Percentiles rank a stretch among this genome's conserved stretches.
These are phyloP conservation scores for Danaus melanippus DNA, from an alignment of 1,140 invertebrate species.

Conservation along the genomic window DNA sequence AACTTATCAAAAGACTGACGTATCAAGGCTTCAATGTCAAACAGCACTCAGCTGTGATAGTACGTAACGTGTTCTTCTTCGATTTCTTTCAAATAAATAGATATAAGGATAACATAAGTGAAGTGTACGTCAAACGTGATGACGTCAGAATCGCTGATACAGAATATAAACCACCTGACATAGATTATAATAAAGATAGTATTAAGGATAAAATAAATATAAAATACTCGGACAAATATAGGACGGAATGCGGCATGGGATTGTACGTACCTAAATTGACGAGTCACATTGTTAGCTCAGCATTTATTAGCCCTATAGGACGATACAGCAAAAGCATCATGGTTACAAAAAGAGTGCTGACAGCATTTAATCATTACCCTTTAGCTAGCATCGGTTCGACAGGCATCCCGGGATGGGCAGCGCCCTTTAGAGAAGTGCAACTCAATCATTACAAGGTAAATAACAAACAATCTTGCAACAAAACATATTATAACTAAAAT, in stretches of 20 bases:
- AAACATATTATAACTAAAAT: no score
- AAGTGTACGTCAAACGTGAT: slow-evolving; percentile 54
- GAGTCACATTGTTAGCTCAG: slow-evolving; percentile 69
- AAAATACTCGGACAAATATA: slow-evolving; percentile 9
- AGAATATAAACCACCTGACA: slow-evolving; percentile 31
- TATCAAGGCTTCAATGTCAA: slow-evolving; percentile 58
- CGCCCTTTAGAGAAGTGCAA: slow-evolving; percentile 69
- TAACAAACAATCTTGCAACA: neutral
- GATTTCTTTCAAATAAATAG: slow-evolving; percentile 55
- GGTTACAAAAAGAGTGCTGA: slow-evolving; percentile 75
- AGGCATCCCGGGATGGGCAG: slow-evolving; percentile 71
- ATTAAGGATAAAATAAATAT: slow-evolving; percentile 38
- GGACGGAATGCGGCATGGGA: slow-evolving; percentile 37
- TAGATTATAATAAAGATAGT: slow-evolving; percentile 45
- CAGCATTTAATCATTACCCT: slow-evolving; percentile 84
- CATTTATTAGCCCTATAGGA: slow-evolving; percentile 74
- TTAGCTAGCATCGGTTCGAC: slow-evolving; percentile 71
- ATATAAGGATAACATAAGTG: slow-evolving; percentile 34
- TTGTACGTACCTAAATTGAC: slow-evolving; percentile 48
- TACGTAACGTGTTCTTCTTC: slow-evolving; percentile 79
- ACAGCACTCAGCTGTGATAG: slow-evolving; percentile 74
- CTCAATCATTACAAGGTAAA: slow-evolving; percentile 76
- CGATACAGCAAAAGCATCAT: slow-evolving; percentile 82
- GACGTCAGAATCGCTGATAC: slow-evolving; percentile 41
- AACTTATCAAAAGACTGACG: slow-evolving; percentile 60